These are phyloP conservation scores for Drosophila neoperkinsi DNA, from an alignment of 2,888 invertebrate genomes.

Conservation along the genomic window DNA sequence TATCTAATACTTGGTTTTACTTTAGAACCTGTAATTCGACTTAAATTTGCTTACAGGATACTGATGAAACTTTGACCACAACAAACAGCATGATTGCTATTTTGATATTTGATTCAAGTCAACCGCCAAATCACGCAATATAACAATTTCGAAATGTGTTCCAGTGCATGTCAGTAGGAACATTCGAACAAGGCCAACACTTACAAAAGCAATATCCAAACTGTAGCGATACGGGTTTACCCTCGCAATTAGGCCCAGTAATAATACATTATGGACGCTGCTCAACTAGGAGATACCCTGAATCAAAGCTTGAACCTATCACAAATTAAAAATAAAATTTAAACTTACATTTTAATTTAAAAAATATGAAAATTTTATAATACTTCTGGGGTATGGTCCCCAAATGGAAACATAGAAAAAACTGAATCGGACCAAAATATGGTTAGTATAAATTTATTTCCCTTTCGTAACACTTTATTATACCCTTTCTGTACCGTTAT, in stretches of 20 bases:
- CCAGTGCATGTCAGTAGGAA: slow-evolving; percentile 11
- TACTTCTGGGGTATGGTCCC: neutral
- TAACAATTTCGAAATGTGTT: slow-evolving; percentile 57
- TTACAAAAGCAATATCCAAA: neutral
- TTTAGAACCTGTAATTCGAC: neutral
- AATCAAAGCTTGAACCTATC: neutral
- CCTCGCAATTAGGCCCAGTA: slow-evolving; percentile 33
- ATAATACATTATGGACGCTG: neutral
- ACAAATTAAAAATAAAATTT: neutral
- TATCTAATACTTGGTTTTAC: neutral
- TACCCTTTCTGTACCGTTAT: neutral
- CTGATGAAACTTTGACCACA: slow-evolving; percentile 24
- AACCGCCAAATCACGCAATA: slow-evolving; percentile 69
- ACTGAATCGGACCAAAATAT: neutral
- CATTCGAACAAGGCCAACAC: slow-evolving; percentile 13
- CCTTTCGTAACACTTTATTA: neutral
- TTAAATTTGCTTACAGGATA: neutral
- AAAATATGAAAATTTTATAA: neutral
- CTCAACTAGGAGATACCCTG: neutral
- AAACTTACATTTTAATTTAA: neutral
- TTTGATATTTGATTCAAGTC: slow-evolving; percentile 61
- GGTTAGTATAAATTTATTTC: neutral
- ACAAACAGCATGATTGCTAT: slow-evolving; percentile 54
- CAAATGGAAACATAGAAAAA: neutral
- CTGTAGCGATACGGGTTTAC: slow-evolving; percentile 4